Base-by-base conservation (phyloP, 2,888 invertebrate genomes). In the Callinectes sapidus region DNA sequence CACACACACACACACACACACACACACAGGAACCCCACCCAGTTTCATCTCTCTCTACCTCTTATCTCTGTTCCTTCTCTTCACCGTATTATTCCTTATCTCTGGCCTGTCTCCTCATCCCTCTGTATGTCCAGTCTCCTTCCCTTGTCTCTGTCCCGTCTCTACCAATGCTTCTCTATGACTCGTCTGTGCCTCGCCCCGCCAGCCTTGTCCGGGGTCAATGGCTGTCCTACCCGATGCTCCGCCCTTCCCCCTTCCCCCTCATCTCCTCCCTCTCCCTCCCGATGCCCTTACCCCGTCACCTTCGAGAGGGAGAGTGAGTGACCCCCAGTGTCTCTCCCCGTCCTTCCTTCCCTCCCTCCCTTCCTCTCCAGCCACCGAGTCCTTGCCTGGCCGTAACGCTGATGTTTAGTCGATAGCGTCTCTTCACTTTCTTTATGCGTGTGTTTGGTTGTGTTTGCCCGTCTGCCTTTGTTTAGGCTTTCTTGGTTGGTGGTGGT, bases 181-280 rank as follows among this genome's bases (percentile, higher is more conserved):
- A 1, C 81, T 35, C 16, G 48, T 2, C 35, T 81, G 32, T 77
- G 35, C 81, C 81, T 18, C 81, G 81, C 35, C 81, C 81, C 35
- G 35, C 71, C 81, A 81, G 81, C 81, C 81, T 81, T 35, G 81
- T 81, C 35, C 35, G 35, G 81, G 81, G 81, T 81, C 81, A 81
- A 81, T 81, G 81, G 13, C 81, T 81, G 81, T 81, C 35, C 81
- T 81, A 8, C 71, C 71, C 28, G 71, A 28, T 32, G n/a, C 28
- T 81, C 81, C 35, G 5, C 32, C 81, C 35, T n/a, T 81, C 32
- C 35, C 81, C 35, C 81, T 35, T 28, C 35, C 0, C 18, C 35
- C 16, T 35, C 23, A 5, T 6, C 71, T 2, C n/a, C 28, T 28
- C 10, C 2, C 8, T 2, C n/a, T n/a, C 71, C 28, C 71, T 28